A percentile compares a stretch with the other conserved stretches of the same genome.
Evolutionary conservation across 2,888 invertebrate species (phyloP).

Genomic region (Drosophila nr. perissopoda): DNA sequence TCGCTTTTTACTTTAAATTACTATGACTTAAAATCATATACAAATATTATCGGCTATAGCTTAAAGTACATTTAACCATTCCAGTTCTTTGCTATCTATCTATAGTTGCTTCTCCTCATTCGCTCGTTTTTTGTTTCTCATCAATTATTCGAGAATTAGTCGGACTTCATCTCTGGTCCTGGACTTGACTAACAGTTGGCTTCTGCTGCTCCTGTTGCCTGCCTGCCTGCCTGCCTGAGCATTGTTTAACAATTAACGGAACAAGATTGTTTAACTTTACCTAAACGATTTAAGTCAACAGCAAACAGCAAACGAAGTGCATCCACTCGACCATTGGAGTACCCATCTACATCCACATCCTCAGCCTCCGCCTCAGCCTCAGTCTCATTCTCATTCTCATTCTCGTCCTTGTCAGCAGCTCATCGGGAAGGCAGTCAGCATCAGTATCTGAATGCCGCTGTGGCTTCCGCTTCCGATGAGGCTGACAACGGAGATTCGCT

Average conservation of each 20-base stretch:
- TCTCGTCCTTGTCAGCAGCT: constrained; percentile 31
- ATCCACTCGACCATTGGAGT: constrained; percentile 30
- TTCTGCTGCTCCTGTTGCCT: not conserved
- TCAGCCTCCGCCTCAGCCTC: not conserved
- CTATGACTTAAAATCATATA: rapidly evolving
- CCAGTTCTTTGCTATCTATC: not conserved
- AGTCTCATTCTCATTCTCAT: not conserved
- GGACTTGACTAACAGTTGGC: constrained; percentile 21
- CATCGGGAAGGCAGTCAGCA: constrained; percentile 27
- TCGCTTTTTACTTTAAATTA: not conserved
- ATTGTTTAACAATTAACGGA: constrained; percentile 80
- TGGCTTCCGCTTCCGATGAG: constrained; percentile 75
- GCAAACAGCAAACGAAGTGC: constrained; percentile 55
- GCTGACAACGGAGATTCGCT: constrained; percentile 33
- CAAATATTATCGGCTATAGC: not conserved
- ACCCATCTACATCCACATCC: constrained; percentile 2
- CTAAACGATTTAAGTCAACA: constrained; percentile 82
- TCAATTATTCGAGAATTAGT: constrained; percentile 53
- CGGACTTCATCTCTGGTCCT: constrained; percentile 29
- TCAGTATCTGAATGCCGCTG: constrained; percentile 19
- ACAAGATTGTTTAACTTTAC: constrained; percentile 81
- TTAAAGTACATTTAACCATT: constrained; percentile 11
- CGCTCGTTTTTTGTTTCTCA: constrained; percentile 8
- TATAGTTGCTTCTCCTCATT: not conserved
- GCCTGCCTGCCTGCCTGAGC: constrained; percentile 36